Evolutionary conservation across 2,888 invertebrate species (phyloP), one percentile per base, ranked within the genome.

Genomic region (Macrosiphum euphorbiae): DNA sequence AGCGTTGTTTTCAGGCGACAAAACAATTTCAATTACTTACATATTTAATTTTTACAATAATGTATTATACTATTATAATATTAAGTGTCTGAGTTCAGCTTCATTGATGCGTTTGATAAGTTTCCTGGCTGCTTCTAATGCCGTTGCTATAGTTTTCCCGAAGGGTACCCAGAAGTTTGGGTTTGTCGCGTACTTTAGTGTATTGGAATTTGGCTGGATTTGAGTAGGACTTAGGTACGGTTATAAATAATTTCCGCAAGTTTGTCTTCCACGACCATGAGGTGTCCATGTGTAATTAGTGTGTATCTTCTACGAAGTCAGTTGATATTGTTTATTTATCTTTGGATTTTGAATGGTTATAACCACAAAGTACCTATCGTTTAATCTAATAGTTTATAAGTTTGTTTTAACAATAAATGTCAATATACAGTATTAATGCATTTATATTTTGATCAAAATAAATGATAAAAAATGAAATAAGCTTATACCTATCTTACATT

Each of bases 361-460:
- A 67, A 78, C 78, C 20, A 20, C 78, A 78, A 8, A 35, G 78
- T 55, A 52, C 2, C 3, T 52, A 55, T 35, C 35, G 78, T 78
- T 35, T 78, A 8, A 24, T 78, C 20, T 20, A 85, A 85, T 85
- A 44, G n/a, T 91, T 91, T 44, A 91, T n/a, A 91, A 50, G 85
- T 55, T n/a, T 8, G 85, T 91, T 91, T 85, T 28, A 85, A 85
- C 55, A 91, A 91, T 84, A 44, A 55, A 85, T 44, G 44, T 26
- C 52, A 10, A 8, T 41, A 55, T 90, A 67, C 67, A 24, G 67
- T 90, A 78, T 41, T 84, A 91, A 84, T 84, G 84, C 28, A 41
- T 84, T 84, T 90, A 78, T 78, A 78, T n/a, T 90, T 90, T 90
- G 50, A 52, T 90, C 78, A 52, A 89, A 89, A 89, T 47, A 50